Percentiles rank a stretch among this genome's conserved stretches.
Evolutionary conservation across 2,113 vertebrate species (phyloP).

Genomic region (Aldabrachelys gigantea): DNA sequence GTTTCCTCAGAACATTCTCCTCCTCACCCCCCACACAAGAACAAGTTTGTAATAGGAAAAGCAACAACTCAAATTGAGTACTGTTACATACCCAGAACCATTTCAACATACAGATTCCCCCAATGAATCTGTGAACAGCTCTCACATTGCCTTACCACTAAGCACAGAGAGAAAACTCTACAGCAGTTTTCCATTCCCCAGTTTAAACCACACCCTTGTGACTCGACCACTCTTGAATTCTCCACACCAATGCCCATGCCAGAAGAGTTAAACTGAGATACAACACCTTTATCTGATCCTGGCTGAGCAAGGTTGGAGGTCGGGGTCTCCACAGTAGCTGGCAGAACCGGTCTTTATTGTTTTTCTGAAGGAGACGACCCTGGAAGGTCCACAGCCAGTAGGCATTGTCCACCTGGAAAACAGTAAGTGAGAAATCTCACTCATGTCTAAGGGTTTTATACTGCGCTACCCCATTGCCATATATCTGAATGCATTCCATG

Average conservation of each 20-base stretch:
- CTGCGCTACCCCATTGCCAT: background rate
- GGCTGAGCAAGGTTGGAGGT: slow-evolving; percentile 87
- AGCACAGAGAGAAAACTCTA: background rate
- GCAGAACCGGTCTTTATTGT: slow-evolving; percentile 97
- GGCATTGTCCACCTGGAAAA: slow-evolving; percentile 93
- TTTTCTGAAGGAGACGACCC: slow-evolving; percentile 97
- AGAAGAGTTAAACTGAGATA: background rate
- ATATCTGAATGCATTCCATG: background rate
- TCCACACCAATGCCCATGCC: background rate
- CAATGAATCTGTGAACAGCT: background rate
- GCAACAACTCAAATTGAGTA: background rate
- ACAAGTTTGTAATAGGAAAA: background rate
- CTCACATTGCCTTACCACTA: background rate
- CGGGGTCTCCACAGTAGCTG: slow-evolving; percentile 97
- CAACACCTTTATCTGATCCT: slow-evolving; percentile 91
- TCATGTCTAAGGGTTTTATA: background rate
- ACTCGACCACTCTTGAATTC: background rate
- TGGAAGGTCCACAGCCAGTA: slow-evolving; percentile 99
- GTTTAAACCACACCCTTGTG: background rate
- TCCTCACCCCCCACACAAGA: background rate
- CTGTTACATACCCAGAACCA: background rate
- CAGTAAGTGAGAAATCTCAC: background rate
- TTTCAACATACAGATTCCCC: background rate
- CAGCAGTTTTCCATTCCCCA: background rate
- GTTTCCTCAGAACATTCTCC: background rate